These are phyloP conservation scores for Pollenia griseotomentosa DNA, from an alignment of 2,888 invertebrate genomes.

Conservation along the genomic window DNA sequence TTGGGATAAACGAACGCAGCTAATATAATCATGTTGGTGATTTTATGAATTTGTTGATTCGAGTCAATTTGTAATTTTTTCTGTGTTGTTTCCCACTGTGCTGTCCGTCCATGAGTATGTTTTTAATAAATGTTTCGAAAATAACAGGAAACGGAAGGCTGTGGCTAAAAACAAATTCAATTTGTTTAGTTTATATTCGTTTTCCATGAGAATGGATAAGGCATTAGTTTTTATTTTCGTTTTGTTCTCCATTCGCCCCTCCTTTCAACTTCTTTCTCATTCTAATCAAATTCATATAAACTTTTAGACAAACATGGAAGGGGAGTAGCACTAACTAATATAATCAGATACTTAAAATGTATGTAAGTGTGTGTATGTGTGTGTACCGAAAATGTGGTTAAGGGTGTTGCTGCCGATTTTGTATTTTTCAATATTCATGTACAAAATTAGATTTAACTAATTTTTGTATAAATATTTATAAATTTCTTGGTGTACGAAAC, in stretches of 20 bases:
- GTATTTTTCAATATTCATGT: conserved; percentile 28
- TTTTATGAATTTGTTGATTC: too few species aligned
- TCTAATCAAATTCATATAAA: conserved; percentile 34
- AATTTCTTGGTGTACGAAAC: conserved; percentile 5
- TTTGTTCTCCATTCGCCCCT: neutral
- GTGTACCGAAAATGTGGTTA: neutral
- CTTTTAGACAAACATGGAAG: conserved; percentile 43
- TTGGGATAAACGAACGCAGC: too few species aligned
- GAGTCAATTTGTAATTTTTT: too few species aligned
- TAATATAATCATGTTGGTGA: too few species aligned
- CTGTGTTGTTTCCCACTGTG: too few species aligned
- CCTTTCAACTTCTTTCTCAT: neutral
- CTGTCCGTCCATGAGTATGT: conserved; percentile 1
- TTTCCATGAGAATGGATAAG: conserved; percentile 19
- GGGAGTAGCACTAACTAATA: conserved; percentile 12
- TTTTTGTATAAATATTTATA: conserved; percentile 53
- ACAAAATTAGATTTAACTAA: conserved; percentile 28
- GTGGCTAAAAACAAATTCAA: conserved; percentile 68
- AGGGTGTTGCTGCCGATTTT: conserved; percentile 37
- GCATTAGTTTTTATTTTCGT: neutral
- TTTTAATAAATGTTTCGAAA: conserved; percentile 47
- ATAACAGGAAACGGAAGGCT: conserved; percentile 68
- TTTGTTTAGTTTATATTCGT: conserved; percentile 62
- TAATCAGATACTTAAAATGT: neutral
- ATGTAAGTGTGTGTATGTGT: neutral